phyloP scores from a whole-genome alignment of 1,140 invertebrate genomes.

The Druon quercuslanigerum region DNA sequence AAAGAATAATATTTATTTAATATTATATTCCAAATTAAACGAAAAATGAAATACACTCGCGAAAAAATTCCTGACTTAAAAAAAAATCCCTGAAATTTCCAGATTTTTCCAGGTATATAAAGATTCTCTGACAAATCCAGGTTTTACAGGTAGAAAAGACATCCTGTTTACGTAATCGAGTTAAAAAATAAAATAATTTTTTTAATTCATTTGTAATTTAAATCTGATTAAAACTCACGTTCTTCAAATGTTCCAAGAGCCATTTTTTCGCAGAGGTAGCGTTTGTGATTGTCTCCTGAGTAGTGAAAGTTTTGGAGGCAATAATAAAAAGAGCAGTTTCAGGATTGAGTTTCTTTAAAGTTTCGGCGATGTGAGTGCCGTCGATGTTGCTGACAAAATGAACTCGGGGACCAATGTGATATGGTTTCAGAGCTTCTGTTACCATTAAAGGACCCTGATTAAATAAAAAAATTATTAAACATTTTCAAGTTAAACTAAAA shows the following conservation, averaged over 20 bases:
- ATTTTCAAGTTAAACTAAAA: background rate
- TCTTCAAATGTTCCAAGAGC: conserved; percentile 91
- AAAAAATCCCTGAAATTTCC: too few species aligned
- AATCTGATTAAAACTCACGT: conserved; percentile 79
- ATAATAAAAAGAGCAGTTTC: conserved; percentile 98
- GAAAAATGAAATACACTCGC: too few species aligned
- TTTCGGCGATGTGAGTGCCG: conserved; percentile 97
- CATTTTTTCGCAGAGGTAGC: conserved; percentile 97
- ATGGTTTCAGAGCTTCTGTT: conserved; percentile 97
- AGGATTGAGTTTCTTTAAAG: conserved; percentile 91
- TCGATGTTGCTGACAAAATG: conserved; percentile 99
- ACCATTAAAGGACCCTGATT: conserved; percentile 97
- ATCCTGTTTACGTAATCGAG: background rate
- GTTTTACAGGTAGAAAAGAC: too few species aligned
- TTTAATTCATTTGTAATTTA: too few species aligned
- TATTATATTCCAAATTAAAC: too few species aligned
- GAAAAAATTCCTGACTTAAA: too few species aligned
- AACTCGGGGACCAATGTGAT: conserved; percentile 89
- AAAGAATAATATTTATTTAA: too few species aligned
- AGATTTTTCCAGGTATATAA: too few species aligned
- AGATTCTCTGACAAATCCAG: too few species aligned
- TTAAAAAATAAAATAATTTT: background rate
- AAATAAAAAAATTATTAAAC: conserved; percentile 41
- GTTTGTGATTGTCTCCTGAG: conserved; percentile 99
- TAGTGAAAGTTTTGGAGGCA: conserved; percentile 99